phyloP scores from a whole-genome alignment of 2,797 vertebrate genomes.

The Sebastes glaucus region DNA sequence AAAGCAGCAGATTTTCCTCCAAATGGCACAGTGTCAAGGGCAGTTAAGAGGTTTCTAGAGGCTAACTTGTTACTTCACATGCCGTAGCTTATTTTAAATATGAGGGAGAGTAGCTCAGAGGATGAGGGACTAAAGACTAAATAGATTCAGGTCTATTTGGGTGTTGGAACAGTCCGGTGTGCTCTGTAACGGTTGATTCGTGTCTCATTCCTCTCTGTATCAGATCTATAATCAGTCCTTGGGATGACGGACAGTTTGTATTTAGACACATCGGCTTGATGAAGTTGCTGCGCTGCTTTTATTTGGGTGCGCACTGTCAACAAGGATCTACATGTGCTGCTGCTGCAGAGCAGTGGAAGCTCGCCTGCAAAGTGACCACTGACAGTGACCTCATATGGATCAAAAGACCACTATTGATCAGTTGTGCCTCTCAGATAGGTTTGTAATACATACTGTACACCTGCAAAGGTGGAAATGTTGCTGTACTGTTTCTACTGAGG shows the following conservation, averaged over 20 bases:
- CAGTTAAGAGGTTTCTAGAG: background rate
- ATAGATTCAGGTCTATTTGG: constrained; percentile 30
- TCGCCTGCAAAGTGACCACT: background rate
- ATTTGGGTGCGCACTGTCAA: constrained; percentile 38
- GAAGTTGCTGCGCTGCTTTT: constrained; percentile 28
- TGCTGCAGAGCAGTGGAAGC: background rate
- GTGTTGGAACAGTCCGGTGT: constrained; percentile 4
- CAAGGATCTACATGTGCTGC: background rate
- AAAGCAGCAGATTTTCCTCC: background rate
- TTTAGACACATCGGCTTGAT: background rate
- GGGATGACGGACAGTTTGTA: background rate
- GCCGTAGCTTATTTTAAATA: background rate
- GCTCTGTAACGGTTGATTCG: background rate
- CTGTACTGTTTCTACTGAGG: background rate
- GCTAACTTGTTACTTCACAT: background rate
- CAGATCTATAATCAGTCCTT: constrained; percentile 22
- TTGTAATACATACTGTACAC: background rate
- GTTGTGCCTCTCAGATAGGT: background rate
- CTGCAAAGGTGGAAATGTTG: background rate
- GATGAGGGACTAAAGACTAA: background rate
- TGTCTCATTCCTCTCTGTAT: background rate
- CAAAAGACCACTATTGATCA: background rate
- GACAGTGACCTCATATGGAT: background rate
- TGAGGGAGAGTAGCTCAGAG: background rate
- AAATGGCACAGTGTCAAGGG: background rate